These are phyloP conservation scores for Onychostruthus taczanowskii DNA, from an alignment of 2,113 vertebrate species.

Conservation along the genomic window DNA sequence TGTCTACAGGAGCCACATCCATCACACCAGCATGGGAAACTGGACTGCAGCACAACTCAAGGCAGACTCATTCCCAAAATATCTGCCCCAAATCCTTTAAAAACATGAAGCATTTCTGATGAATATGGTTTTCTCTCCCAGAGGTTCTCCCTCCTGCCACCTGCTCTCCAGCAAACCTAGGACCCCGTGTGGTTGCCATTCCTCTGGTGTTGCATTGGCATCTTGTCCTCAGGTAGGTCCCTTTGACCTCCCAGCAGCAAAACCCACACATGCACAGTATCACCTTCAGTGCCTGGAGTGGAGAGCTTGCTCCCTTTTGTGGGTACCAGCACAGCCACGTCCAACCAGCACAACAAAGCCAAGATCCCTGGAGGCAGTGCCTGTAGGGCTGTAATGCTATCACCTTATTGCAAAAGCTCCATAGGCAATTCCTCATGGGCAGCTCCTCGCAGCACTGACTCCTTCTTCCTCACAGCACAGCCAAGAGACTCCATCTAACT, in stretches of 20 bases:
- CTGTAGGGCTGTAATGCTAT: background rate
- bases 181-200: fast-evolving
- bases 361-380: background rate
- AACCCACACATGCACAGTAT: fast-evolving
- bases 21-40: background rate
- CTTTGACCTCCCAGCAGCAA: background rate
- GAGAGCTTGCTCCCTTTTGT: background rate
- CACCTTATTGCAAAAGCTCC: too few species aligned
- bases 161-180: background rate
- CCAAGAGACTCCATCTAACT: too few species aligned
- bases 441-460: too few species aligned
- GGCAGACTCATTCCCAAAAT: background rate
- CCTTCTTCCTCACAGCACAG: too few species aligned
- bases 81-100: background rate
- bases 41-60: background rate
- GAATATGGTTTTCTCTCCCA: fast-evolving
- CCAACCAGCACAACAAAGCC: background rate
- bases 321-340: background rate
- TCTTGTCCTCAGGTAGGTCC: background rate
- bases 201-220: fast-evolving
- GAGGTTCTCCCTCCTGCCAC: background rate
- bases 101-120: background rate
- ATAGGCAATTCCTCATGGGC: too few species aligned
- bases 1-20: fast-evolving
- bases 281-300: background rate